Conservation (phyloP, 2,797 vertebrate species). For the Scarus forsteni region DNA sequence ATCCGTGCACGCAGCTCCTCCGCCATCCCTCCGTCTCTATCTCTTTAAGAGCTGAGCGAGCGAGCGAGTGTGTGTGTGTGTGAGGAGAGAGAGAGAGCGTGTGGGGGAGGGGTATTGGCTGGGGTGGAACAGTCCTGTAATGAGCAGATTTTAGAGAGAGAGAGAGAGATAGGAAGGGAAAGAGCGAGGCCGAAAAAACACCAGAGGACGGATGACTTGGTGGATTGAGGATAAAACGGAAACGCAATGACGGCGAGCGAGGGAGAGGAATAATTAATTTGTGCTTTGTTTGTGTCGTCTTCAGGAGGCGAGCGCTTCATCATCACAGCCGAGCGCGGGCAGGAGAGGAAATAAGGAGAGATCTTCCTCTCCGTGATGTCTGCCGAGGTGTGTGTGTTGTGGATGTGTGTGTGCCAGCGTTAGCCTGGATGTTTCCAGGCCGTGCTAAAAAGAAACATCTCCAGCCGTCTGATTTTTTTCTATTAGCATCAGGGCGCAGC, state of each 20-base stretch:
- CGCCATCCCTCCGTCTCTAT: constrained; percentile 85
- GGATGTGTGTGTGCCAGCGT: constrained; percentile 61
- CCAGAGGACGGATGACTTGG: constrained; percentile 81
- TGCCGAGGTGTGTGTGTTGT: constrained; percentile 59
- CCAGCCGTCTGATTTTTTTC: constrained; percentile 55
- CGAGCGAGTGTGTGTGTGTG: constrained; percentile 65
- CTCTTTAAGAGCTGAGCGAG: constrained; percentile 90
- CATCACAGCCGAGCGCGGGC: constrained; percentile 60
- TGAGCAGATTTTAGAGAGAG: constrained; percentile 86
- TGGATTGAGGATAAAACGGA: constrained; percentile 78
- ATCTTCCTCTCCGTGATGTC: constrained; percentile 69
- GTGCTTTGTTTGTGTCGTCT: constrained; percentile 49
- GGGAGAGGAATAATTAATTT: constrained; percentile 57
- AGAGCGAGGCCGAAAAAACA: constrained; percentile 70
- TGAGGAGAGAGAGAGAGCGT: constrained; percentile 47
- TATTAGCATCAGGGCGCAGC: constrained; percentile 57
- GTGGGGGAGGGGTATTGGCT: constrained; percentile 83
- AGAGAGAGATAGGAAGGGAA: constrained; percentile 53
- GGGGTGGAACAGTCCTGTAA: constrained; percentile 86
- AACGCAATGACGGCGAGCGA: constrained; percentile 59
- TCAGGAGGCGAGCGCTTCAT: constrained; percentile 63
- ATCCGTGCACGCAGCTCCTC: constrained; percentile 55
- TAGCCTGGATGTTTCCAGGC: constrained; percentile 79
- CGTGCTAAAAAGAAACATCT: constrained; percentile 61
- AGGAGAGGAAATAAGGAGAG: constrained; percentile 51